A percentile compares a stretch with the other conserved stretches of the same genome.
phyloP scores from a whole-genome alignment of 2,113 vertebrate genomes.

The Syrrhaptes paradoxus region DNA sequence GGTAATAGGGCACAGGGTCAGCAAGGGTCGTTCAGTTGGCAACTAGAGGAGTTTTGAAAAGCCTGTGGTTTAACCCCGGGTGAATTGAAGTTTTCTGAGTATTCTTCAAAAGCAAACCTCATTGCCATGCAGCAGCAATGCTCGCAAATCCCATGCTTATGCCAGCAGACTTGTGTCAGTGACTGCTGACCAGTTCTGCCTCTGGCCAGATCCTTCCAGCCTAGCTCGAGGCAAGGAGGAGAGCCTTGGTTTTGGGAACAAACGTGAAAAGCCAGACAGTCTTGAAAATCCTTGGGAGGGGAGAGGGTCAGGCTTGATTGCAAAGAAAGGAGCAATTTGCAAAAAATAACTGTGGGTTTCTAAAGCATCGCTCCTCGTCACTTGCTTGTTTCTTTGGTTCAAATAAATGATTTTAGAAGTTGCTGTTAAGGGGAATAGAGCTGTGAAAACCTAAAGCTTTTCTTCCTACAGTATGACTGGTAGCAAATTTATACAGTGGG shows the following conservation, averaged over 20 bases:
- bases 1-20: background rate
- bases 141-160: background rate
- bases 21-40: background rate
- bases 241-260: background rate
- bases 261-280: background rate
- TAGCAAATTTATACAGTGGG: background rate
- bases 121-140: background rate
- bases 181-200: background rate
- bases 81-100: background rate
- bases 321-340: background rate
- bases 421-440: background rate
- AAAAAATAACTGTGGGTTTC: background rate
- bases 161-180: fast-evolving
- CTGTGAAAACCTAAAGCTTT: background rate
- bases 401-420: background rate
- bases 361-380: background rate
- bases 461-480: background rate
- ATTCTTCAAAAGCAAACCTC: background rate
- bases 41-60: background rate
- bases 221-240: background rate
- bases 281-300: background rate
- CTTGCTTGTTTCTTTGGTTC: background rate
- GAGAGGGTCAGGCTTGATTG: background rate
- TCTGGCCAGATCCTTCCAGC: background rate
- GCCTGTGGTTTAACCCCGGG: background rate